phyloP scores from a whole-genome alignment of 2,888 invertebrate genomes.

The Drosophila multiciliata region DNA sequence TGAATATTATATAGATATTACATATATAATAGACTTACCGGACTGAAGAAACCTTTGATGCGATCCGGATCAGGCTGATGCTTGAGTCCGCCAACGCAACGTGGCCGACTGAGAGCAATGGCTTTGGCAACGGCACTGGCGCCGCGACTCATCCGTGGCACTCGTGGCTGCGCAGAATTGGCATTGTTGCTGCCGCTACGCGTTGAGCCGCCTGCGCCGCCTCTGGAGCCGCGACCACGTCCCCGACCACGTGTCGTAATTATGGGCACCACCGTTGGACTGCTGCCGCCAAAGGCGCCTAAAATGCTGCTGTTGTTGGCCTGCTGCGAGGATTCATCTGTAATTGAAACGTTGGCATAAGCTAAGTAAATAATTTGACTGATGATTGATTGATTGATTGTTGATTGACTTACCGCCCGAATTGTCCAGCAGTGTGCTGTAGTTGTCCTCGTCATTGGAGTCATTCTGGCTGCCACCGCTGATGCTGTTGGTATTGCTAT shows the following conservation, averaged over 20 bases:
- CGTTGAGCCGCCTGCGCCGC: conserved; percentile 41
- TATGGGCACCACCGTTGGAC: background rate
- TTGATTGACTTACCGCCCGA: conserved; percentile 71
- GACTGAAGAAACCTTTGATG: conserved; percentile 82
- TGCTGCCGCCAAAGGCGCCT: conserved; percentile 32
- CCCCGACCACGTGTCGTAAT: conserved; percentile 70
- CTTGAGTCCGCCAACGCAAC: conserved; percentile 83
- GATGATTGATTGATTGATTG: background rate
- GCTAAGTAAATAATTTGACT: background rate
- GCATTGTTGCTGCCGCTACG: conserved; percentile 25
- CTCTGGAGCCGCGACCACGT: conserved; percentile 67
- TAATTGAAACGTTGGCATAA: conserved; percentile 6
- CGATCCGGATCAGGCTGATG: conserved; percentile 83
- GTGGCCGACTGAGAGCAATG: conserved; percentile 80
- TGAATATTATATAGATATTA: background rate
- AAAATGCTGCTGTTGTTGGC: conserved; percentile 43
- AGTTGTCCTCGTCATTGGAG: conserved; percentile 73
- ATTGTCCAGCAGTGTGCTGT: conserved; percentile 69
- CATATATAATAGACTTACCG: conserved; percentile 75
- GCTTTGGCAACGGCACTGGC: conserved; percentile 83
- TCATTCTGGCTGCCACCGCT: conserved; percentile 66
- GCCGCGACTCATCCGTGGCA: conserved; percentile 82
- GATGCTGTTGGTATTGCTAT: conserved; percentile 43
- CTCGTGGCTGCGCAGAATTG: conserved; percentile 55
- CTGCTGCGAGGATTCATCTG: conserved; percentile 56